Evolutionary conservation across 2,797 vertebrate species (phyloP).

Genomic region (Alcedo quadribrachys): DNA sequence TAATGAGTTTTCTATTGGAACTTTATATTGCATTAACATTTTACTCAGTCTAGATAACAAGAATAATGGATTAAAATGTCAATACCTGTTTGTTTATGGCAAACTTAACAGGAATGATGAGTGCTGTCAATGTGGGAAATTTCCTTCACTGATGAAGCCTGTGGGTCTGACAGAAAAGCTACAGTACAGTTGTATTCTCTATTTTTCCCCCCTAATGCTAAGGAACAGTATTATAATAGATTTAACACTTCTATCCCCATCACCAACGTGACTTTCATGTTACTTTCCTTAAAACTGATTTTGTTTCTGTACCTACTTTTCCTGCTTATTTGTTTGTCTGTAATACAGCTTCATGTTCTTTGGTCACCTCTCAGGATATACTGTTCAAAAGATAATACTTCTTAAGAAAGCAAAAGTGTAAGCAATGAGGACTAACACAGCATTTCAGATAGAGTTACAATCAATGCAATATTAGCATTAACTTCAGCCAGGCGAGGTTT

Average conservation of each 20-base stretch:
- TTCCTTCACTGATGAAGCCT: not conserved
- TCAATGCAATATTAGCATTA: not conserved
- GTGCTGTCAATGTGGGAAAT: not conserved
- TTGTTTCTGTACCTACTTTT: not conserved
- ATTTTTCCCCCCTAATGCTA: rapidly evolving
- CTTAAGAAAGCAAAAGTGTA: not conserved
- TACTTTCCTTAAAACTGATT: not conserved
- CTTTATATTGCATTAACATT: not conserved
- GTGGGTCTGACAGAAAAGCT: not conserved
- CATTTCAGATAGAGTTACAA: not conserved
- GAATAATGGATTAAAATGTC: not conserved
- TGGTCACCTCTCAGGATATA: not conserved
- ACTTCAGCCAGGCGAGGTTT: not conserved
- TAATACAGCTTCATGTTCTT: not conserved
- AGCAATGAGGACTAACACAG: not conserved
- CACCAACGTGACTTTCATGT: not conserved
- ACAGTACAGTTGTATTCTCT: not conserved
- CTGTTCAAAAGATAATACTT: not conserved
- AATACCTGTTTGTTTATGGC: not conserved
- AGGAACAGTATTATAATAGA: not conserved
- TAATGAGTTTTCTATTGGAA: not conserved
- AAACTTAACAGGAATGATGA: not conserved
- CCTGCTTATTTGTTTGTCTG: not conserved
- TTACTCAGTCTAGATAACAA: not conserved
- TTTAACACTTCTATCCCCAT: not conserved